These are phyloP conservation scores for Stichodactyla helianthus DNA, from an alignment of 64 coral and sea anemone species.

Conservation along the genomic window DNA sequence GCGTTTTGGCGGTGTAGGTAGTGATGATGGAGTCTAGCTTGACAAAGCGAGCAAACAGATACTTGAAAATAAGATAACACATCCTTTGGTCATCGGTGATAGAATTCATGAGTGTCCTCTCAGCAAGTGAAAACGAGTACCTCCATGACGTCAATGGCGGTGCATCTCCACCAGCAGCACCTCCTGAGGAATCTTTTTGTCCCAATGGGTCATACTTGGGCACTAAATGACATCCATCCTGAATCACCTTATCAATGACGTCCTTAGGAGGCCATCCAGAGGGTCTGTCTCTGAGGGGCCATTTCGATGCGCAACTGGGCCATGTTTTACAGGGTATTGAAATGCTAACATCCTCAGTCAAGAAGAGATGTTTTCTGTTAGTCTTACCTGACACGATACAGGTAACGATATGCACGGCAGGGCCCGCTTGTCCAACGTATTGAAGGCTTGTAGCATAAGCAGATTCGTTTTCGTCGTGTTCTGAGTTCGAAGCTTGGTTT, in stretches of 20 bases:
- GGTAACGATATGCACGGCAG: slow-evolving; percentile 42
- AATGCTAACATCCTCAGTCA: slow-evolving; percentile 51
- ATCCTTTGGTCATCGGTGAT: slow-evolving; percentile 55
- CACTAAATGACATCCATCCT: slow-evolving; percentile 48
- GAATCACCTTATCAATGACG: slow-evolving; percentile 30
- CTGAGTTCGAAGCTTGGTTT: not conserved
- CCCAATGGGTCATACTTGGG: slow-evolving; percentile 41
- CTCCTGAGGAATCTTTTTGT: not conserved
- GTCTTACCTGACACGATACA: slow-evolving; percentile 12
- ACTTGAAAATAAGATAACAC: slow-evolving; percentile 55
- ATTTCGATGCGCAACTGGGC: slow-evolving; percentile 41
- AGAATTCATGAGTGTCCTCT: slow-evolving; percentile 54
- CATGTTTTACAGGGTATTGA: slow-evolving; percentile 47
- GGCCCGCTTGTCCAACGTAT: slow-evolving; percentile 52
- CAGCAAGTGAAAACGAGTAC: slow-evolving; percentile 45
- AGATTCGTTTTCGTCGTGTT: slow-evolving; percentile 12
- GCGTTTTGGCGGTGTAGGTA: slow-evolving; percentile 43
- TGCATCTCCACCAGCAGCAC: not conserved
- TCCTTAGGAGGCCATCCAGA: slow-evolving; percentile 39
- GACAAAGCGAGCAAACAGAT: slow-evolving; percentile 29
- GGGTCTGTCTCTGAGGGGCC: slow-evolving; percentile 16
- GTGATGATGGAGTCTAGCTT: slow-evolving; percentile 42
- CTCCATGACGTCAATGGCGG: slow-evolving; percentile 32
- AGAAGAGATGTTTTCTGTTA: slow-evolving; percentile 28
- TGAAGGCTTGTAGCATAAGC: slow-evolving; percentile 26